Percentiles rank a stretch among this genome's conserved stretches.
Conservation (phyloP, 2,113 vertebrate species). For the Lepisosteus oculatus region DNA sequence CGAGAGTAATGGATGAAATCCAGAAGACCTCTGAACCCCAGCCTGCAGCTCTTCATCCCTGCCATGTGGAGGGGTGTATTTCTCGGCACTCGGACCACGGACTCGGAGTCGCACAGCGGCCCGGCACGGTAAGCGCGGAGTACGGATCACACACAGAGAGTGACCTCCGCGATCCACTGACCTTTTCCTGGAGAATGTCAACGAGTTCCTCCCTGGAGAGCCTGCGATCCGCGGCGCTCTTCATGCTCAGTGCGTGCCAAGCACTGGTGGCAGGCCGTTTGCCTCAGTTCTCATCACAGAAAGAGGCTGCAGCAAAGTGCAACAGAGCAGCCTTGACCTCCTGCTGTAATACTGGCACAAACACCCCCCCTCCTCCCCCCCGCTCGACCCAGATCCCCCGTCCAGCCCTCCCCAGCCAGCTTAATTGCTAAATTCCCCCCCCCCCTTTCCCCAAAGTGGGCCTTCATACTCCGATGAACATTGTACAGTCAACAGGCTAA, state of each 20-base stretch:
- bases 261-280: constrained; percentile 12
- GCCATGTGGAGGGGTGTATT: too few relatives aligned
- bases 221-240: constrained; percentile 28
- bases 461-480: constrained; percentile 36
- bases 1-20: too few relatives aligned
- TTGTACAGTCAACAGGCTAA: constrained; percentile 36
- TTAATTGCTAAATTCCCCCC: constrained; percentile 34
- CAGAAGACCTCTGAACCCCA: too few relatives aligned
- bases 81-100: too few relatives aligned
- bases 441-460: constrained; percentile 11
- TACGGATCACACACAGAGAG: too few relatives aligned
- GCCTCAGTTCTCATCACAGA: constrained; percentile 12
- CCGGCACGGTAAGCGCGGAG: too few relatives aligned
- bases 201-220: constrained; percentile 34
- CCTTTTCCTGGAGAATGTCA: constrained; percentile 50
- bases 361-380: constrained; percentile 16
- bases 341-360: constrained; percentile 15
- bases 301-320: constrained; percentile 41
- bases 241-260: constrained; percentile 37
- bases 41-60: too few relatives aligned
- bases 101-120: too few relatives aligned
- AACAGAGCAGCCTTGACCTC: constrained; percentile 39
- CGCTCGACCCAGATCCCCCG: constrained; percentile 17
- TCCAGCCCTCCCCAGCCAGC: constrained; percentile 12
- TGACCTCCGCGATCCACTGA: constrained; percentile 27